Evolutionary conservation across 1,140 invertebrate genomes (phyloP).

Genomic region (Pentalonia nigronervosa): DNA sequence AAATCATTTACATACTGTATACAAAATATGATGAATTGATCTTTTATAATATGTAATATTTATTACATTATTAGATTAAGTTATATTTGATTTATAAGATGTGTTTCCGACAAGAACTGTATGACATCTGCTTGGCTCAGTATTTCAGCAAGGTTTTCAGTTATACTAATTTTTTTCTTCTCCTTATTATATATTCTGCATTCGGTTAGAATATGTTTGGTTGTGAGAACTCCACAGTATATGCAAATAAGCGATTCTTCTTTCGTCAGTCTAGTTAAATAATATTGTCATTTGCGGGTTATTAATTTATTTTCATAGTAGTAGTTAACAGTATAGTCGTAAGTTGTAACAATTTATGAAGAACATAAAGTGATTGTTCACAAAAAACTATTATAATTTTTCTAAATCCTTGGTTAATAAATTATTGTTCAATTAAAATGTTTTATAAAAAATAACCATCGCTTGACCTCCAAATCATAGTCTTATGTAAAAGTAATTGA

Average conservation of each 20-base stretch:
- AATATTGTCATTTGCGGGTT: background rate
- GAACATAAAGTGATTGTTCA: background rate
- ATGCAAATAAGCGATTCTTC: too few relatives aligned
- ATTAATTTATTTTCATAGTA: background rate
- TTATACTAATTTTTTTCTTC: too few relatives aligned
- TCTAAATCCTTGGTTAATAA: background rate
- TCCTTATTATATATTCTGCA: too few relatives aligned
- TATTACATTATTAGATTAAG: too few relatives aligned
- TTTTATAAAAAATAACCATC: background rate
- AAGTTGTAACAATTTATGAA: background rate
- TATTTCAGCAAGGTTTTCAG: too few relatives aligned
- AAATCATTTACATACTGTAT: background rate
- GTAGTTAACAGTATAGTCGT: background rate
- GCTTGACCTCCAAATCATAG: background rate
- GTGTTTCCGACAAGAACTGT: too few relatives aligned
- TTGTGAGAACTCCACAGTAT: too few relatives aligned
- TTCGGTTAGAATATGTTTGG: too few relatives aligned
- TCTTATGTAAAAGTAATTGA: background rate
- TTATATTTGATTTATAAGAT: too few relatives aligned
- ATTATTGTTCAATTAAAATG: constrained; percentile 3
- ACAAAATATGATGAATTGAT: background rate
- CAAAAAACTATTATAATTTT: background rate
- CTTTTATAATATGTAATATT: background rate
- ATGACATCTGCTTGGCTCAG: too few relatives aligned
- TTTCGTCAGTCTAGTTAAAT: background rate